Base-by-base conservation (phyloP, 2,797 vertebrate genomes). In the Australoheros facetus region DNA sequence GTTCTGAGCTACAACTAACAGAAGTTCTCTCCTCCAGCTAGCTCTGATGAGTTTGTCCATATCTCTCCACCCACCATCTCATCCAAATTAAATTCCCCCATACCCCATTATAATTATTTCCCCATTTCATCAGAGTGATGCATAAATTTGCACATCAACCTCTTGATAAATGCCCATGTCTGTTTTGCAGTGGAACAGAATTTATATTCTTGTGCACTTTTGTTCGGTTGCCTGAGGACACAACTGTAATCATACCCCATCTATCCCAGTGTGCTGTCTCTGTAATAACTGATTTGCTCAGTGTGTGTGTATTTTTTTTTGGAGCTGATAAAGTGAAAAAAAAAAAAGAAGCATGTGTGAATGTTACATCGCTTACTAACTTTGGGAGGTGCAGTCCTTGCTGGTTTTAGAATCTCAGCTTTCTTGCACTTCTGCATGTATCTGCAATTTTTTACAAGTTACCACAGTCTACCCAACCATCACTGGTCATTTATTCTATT, bases 81-180 rank as follows among this genome's bases (percentile, higher is more conserved):
- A 28, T 19, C 62, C 62, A 48, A 66, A 66, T 66, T 66, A 48
- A 66, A 66, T 48, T 66, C 62, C 16, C 39, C 23, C 17, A 45
- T 17, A 23, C 62, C 62, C 62, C 62, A 48, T 48, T 66, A 48
- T 12, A 48, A 48, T 48, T 66, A 66, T 66, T 66, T 66, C 23
- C 37, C 16, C 23, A 48, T 66, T 66, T 66, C 42, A 48, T 48
- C 42, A 28, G 16, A 48, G 16, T 0, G 23, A 48, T 48, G 42
- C 62, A 48, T 66, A 66, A 17, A 66, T 66, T 66, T 45, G 60
- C 39, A 45, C 39, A 66, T 66, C 60, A 66, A 66, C 23, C 39
- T 66, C 60, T 66, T 48, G 16, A 66, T 66, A 66, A 48, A 66
- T 17, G 42, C 23, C 39, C 62, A 4, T 48, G 39, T 66, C 62